A percentile compares a stretch with the other conserved stretches of the same genome.
Evolutionary conservation across 64 coral and sea anemone genomes (phyloP).

Genomic region (Stichodactyla helianthus): DNA sequence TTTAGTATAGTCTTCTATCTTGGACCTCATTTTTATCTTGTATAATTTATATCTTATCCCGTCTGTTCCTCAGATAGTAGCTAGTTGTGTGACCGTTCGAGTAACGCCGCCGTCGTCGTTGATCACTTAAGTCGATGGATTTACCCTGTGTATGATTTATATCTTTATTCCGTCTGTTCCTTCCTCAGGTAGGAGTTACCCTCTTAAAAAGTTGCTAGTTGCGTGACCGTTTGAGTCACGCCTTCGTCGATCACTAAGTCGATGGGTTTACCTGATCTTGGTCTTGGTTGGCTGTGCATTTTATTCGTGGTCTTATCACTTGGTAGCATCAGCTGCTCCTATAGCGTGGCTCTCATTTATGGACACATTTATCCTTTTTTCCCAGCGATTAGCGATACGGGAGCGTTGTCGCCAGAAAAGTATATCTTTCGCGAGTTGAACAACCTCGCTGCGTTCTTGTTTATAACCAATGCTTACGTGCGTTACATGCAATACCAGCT

Average conservation of each 20-base stretch:
- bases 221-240: neutral
- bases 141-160: no score
- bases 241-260: neutral
- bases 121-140: no score
- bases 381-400: conserved; percentile 80
- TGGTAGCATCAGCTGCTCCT: conserved; percentile 52
- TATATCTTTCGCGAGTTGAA: conserved; percentile 74
- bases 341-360: conserved; percentile 52
- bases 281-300: conserved; percentile 80
- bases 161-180: no score
- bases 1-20: no score
- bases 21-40: no score
- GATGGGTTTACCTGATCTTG: conserved; percentile 20
- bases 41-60: no score
- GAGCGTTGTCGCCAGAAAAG: conserved; percentile 69
- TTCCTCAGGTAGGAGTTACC: no score
- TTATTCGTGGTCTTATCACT: conserved; percentile 47
- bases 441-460: conserved; percentile 68
- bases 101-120: no score
- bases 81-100: no score
- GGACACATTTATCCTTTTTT: conserved; percentile 82
- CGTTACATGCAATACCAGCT: conserved; percentile 80
- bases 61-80: no score
- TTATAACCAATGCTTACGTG: conserved; percentile 70
- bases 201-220: neutral